phyloP scores from a whole-genome alignment of 1,140 invertebrate species.

The Oreohelix idahoensis region DNA sequence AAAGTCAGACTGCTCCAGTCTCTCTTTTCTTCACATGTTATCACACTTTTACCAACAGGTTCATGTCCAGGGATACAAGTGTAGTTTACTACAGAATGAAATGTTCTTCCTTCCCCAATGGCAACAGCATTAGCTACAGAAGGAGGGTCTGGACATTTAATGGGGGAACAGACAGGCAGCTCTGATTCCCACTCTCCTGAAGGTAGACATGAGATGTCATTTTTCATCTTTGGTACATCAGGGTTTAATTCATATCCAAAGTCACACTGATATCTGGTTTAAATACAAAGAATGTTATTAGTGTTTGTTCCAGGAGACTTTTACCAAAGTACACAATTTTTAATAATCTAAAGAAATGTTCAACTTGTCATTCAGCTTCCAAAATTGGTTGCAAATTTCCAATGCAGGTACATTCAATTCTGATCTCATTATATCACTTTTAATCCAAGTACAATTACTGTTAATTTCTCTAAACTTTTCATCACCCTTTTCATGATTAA shows the following conservation, averaged over 20 bases:
- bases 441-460: no score
- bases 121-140: conserved; percentile 48
- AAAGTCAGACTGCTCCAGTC: conserved; percentile 67
- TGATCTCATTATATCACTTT: no score
- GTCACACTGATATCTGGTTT: conserved; percentile 56
- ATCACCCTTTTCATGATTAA: no score
- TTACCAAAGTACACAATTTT: not conserved
- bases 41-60: conserved; percentile 43
- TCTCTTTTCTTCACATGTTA: conserved; percentile 66
- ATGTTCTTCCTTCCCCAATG: conserved; percentile 34
- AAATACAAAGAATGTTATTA: not conserved
- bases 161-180: conserved; percentile 54
- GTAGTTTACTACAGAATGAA: conserved; percentile 50
- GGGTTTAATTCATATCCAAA: conserved; percentile 59
- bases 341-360: no score
- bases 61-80: conserved; percentile 55
- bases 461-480: no score
- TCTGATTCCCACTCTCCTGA: conserved; percentile 59
- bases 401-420: no score
- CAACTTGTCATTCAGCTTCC: no score
- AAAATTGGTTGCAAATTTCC: no score
- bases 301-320: not conserved
- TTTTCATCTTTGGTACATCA: conserved; percentile 44
- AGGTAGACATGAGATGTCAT: conserved; percentile 53
- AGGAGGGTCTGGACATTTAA: conserved; percentile 55